Evolutionary conservation across 2,797 vertebrate genomes (phyloP).

Genomic region (Alcedo atthis): DNA sequence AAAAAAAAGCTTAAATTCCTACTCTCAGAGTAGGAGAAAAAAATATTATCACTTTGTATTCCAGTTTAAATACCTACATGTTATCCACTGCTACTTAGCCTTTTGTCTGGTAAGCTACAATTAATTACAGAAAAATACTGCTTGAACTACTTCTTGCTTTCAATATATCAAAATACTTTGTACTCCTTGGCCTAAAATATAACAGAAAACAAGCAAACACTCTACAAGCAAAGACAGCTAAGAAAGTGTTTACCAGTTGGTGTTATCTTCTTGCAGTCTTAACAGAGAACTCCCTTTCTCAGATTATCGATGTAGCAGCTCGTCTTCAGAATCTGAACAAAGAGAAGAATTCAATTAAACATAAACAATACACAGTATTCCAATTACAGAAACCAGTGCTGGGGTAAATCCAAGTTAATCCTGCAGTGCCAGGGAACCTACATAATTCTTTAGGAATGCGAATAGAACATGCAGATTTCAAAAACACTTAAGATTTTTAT

Average conservation of each 20-base stretch:
- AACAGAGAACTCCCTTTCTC: constrained; percentile 37
- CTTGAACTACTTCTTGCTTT: background rate
- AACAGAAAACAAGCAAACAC: background rate
- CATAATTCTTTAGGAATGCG: constrained; percentile 13
- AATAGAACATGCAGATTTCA: background rate
- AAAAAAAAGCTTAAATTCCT: background rate
- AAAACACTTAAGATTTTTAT: constrained; percentile 1
- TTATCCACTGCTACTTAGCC: background rate
- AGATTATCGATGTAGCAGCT: background rate
- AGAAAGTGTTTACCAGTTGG: constrained; percentile 59
- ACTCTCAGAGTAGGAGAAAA: background rate
- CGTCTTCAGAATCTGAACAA: constrained; percentile 46
- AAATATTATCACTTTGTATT: background rate
- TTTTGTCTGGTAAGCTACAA: background rate
- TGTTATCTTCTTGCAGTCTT: constrained; percentile 30
- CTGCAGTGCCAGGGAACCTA: background rate
- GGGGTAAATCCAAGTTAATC: background rate
- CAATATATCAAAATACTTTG: background rate
- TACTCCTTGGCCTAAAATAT: background rate
- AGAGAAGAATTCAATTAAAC: constrained; percentile 5
- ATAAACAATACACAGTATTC: background rate
- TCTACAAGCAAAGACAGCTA: constrained; percentile 6
- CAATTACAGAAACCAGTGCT: background rate
- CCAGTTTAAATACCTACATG: background rate
- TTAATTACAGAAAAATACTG: background rate